phyloP scores from a whole-genome alignment of 2,113 vertebrate species.

The cattle (Bos taurus) region DNA sequence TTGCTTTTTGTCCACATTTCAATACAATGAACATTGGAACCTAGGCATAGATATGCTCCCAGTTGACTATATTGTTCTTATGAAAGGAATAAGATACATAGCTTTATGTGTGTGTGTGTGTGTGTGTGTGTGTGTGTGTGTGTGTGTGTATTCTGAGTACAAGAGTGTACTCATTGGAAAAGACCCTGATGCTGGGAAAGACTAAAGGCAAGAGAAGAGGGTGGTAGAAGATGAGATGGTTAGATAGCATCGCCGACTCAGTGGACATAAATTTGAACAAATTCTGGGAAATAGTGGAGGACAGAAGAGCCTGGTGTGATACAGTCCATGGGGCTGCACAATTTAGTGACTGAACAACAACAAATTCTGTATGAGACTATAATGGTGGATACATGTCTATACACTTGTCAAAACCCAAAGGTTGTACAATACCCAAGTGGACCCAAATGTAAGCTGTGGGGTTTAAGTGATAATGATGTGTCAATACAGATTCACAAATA shows the following conservation, averaged over 20 bases:
- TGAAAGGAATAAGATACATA: background rate
- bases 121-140: too few relatives aligned
- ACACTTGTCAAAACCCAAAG: background rate
- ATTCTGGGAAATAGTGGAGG: background rate
- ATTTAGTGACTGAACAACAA: background rate
- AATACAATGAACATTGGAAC: background rate
- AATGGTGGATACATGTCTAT: background rate
- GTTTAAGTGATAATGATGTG: background rate
- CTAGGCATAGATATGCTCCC: background rate
- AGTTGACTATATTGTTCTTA: background rate
- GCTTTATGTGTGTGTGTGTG: background rate
- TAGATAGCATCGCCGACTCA: background rate
- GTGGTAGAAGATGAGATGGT: background rate
- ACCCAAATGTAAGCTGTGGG: background rate
- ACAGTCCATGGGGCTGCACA: background rate
- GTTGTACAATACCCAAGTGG: background rate
- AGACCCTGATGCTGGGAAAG: background rate
- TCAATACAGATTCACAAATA: background rate
- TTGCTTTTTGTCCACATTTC: background rate
- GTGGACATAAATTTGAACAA: background rate
- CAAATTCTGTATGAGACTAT: background rate
- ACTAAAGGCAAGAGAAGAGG: background rate
- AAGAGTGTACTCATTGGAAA: background rate
- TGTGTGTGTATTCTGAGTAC: too few relatives aligned
- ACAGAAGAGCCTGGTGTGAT: background rate